Conservation (phyloP, 2,113 vertebrate species). For the Paralichthys olivaceus region DNA sequence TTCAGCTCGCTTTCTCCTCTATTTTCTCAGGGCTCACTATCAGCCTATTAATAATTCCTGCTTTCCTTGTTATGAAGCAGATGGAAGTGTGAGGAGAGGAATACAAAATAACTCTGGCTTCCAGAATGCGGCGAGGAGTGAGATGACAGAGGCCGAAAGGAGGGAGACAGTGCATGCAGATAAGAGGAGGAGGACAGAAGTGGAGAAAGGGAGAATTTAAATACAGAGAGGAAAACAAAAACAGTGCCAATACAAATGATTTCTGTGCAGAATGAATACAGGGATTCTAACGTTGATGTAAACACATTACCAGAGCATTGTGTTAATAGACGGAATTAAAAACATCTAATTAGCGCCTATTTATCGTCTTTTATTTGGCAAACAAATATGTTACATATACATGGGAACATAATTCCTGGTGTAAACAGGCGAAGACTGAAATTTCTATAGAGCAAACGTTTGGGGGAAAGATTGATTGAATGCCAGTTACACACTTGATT, state of each 20-base stretch:
- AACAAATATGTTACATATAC: not conserved
- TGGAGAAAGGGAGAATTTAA: not conserved
- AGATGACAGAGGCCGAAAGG: slow-evolving; percentile 51
- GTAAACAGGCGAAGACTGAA: not conserved
- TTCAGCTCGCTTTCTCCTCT: slow-evolving; percentile 22
- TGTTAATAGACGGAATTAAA: not conserved
- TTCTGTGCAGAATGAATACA: not conserved
- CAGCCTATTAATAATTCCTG: slow-evolving; percentile 69
- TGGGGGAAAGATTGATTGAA: not conserved
- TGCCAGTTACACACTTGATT: too few relatives aligned
- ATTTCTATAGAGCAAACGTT: not conserved
- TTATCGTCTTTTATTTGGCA: not conserved
- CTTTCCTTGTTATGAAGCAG: slow-evolving; percentile 64
- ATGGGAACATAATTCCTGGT: not conserved
- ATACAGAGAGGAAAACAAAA: not conserved
- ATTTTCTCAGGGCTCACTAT: slow-evolving; percentile 55
- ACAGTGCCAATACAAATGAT: not conserved
- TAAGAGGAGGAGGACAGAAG: not conserved
- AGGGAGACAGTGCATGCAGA: slow-evolving; percentile 8
- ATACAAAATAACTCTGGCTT: slow-evolving; percentile 50
- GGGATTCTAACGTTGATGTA: not conserved
- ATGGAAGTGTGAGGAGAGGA: slow-evolving; percentile 57
- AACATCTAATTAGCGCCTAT: not conserved
- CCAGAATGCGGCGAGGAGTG: slow-evolving; percentile 51
- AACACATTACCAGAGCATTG: not conserved